Evolutionary conservation across 2,888 invertebrate species (phyloP), one percentile per base, ranked within the genome.

Genomic region (Criorhina ranunculi): DNA sequence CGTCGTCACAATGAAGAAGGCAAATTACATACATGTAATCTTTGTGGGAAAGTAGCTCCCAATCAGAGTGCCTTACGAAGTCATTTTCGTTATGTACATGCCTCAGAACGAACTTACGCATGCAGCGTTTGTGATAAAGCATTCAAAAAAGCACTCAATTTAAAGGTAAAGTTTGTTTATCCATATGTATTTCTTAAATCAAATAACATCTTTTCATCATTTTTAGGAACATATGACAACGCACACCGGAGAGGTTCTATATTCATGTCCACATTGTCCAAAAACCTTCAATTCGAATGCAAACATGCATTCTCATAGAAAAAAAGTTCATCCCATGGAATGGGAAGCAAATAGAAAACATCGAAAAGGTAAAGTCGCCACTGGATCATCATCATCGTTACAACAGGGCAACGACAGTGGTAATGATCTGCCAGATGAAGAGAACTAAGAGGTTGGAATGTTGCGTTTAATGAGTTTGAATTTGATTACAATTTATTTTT

Each of bases 261-360:
- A 92, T 85, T 91, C 89, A 64, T 92, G 92, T 55, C 90, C 90
- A 0, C 90, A 91, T 78, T 92, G 92, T 66, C 88, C 91, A 1
- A 90, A 90, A 87, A 92, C 91, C 5, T 92, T 92, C 82, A 92
- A 91, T 76, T 91, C 92, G 5, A 91, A 91, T 88, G 91, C 91
- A 2, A 92, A 92, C 79, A 91, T 91, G 89, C 91, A 92, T 85
- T 89, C 91, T 0, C 92, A 92, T 87, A 89, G 91, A 49, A 91
- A 91, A 72, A 91, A 91, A 69, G 88, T 89, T 19, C 92, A 92
- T 88, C 89, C 90, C 29, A 88, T 88, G 40, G 91, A 92, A 87
- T 92, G 90, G 80, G 91, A 89, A 62, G 89, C 89, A 72, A 88
- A 89, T 19, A 88, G 90, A 57, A 88, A 88, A 42, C 89, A 88